phyloP scores from a whole-genome alignment of 1,140 invertebrate species.

The Euura saliciscinereae region DNA sequence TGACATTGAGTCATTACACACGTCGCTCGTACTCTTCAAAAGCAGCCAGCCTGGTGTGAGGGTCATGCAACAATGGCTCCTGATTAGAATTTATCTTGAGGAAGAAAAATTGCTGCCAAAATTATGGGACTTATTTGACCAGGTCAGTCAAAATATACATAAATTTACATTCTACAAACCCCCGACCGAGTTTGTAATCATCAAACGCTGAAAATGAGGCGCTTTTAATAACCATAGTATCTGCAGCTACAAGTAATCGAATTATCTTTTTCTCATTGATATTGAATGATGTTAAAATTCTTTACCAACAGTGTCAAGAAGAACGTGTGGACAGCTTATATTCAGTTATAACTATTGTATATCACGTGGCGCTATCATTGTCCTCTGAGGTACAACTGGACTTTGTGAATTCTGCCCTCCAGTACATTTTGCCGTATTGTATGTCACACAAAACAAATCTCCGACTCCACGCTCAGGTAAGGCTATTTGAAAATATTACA shows the following conservation, averaged over 20 bases:
- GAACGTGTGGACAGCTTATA: conserved; percentile 59
- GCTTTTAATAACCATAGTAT: too few relatives aligned
- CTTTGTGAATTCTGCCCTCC: conserved; percentile 54
- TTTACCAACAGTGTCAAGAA: conserved; percentile 46
- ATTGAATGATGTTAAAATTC: conserved; percentile 18
- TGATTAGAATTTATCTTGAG: conserved; percentile 53
- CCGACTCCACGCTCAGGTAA: conserved; percentile 77
- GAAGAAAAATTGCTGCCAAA: conserved; percentile 31
- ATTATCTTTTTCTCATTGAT: too few relatives aligned
- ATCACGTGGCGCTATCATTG: conserved; percentile 53
- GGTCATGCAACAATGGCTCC: conserved; percentile 69
- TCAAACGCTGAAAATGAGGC: too few relatives aligned
- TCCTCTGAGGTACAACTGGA: conserved; percentile 30
- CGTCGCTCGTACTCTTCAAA: conserved; percentile 57
- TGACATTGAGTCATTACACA: conserved; percentile 36
- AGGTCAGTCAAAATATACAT: conserved; percentile 33
- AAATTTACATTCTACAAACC: too few relatives aligned
- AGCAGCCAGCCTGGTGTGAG: conserved; percentile 70
- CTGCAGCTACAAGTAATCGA: too few relatives aligned
- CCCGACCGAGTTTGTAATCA: too few relatives aligned
- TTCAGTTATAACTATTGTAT: conserved; percentile 62
- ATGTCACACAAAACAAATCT: conserved; percentile 84
- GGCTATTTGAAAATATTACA: conserved; percentile 28
- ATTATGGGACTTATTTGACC: conserved; percentile 44
- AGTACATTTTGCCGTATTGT: conserved; percentile 69